Evolutionary conservation across 2,888 invertebrate genomes (phyloP).

Genomic region (Andrena hattorfiana): DNA sequence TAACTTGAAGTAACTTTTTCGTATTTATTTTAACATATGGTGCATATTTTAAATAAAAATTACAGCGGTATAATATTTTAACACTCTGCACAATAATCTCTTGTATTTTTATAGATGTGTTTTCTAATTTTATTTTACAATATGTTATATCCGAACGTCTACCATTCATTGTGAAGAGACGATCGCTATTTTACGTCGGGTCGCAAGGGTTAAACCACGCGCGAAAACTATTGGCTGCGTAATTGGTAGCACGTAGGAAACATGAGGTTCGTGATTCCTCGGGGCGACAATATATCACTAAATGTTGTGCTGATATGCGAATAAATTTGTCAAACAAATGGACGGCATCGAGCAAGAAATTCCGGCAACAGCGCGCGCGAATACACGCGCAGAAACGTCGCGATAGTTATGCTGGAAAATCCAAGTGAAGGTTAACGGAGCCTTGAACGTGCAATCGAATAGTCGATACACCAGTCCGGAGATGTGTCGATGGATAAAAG

Average conservation of each 20-base stretch:
- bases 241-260: neutral
- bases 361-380: neutral
- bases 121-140: too few species aligned
- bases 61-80: too few species aligned
- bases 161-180: too few species aligned
- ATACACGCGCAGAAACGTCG: neutral
- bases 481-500: constrained; percentile 37
- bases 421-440: constrained; percentile 43
- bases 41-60: too few species aligned
- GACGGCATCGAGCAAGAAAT: neutral
- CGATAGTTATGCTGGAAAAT: constrained; percentile 15
- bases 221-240: neutral
- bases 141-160: too few species aligned
- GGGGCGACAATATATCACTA: neutral
- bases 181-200: too few species aligned
- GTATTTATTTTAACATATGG: too few species aligned
- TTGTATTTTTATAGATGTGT: too few species aligned
- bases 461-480: constrained; percentile 32
- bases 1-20: too few species aligned
- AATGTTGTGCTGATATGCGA: neutral
- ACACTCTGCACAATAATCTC: too few species aligned
- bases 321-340: neutral
- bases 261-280: neutral
- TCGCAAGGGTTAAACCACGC: too few species aligned
- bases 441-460: constrained; percentile 47